Percentiles rank a stretch among this genome's conserved stretches.
These are phyloP conservation scores for Ernsta delagoae DNA, from an alignment of 2,888 invertebrate species.

Conservation along the genomic window DNA sequence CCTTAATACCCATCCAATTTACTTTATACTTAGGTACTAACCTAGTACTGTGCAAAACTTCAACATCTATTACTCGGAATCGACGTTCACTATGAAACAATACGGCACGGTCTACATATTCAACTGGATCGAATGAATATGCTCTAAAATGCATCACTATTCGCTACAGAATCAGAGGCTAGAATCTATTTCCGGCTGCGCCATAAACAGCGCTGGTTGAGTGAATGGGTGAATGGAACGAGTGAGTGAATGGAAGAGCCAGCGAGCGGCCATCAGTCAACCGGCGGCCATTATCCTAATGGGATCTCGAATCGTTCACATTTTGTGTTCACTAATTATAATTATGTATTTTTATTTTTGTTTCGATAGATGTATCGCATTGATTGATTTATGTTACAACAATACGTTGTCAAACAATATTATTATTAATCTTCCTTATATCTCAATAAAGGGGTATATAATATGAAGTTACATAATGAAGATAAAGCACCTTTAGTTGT, in stretches of 20 bases:
- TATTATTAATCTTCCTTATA: no score
- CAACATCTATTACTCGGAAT: background rate
- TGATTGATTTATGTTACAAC: conserved; percentile 21
- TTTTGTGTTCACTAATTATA: conserved; percentile 31
- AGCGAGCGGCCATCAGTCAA: conserved; percentile 67
- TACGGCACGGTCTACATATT: background rate
- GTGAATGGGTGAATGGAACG: conserved; percentile 61
- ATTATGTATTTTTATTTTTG: conserved; percentile 22
- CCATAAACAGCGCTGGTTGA: conserved; percentile 43
- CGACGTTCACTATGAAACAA: conserved; percentile 1
- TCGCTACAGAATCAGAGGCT: conserved; percentile 36
- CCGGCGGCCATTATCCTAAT: conserved; percentile 73
- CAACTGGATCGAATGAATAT: conserved; percentile 6
- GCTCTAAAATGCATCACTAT: conserved; percentile 38
- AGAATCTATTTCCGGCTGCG: conserved; percentile 46
- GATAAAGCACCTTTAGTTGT: no score
- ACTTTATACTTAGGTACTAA: no score
- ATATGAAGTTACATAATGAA: no score
- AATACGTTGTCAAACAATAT: background rate
- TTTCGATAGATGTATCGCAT: conserved; percentile 11
- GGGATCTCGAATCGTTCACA: conserved; percentile 65
- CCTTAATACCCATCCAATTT: no score
- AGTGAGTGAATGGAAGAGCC: conserved; percentile 57
- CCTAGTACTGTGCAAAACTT: background rate
- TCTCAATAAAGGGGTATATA: background rate